Conservation (phyloP, 2,797 vertebrate genomes). For the Myotis vivesi region DNA sequence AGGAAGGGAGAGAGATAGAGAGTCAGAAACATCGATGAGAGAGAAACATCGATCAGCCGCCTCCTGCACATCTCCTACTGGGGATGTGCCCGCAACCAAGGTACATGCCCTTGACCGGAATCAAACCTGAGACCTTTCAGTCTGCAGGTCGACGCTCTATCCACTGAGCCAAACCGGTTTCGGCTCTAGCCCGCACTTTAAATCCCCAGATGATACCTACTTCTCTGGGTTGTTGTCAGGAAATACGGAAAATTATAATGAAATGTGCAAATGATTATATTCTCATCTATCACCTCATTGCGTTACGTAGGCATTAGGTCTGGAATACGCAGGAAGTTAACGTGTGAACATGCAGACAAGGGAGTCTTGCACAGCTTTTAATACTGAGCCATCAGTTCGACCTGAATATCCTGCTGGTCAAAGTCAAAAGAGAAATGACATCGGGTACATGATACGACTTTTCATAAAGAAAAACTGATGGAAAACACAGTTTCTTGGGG, state of each 20-base stretch:
- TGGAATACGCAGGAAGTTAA: neutral
- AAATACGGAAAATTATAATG: neutral
- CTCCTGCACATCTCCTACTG: too few species aligned
- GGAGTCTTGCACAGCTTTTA: neutral
- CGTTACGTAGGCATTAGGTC: neutral
- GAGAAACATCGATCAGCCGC: too few species aligned
- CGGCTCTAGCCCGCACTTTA: neutral
- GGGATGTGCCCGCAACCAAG: too few species aligned
- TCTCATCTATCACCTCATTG: neutral
- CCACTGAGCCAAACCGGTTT: too few species aligned
- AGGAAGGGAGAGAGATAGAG: too few species aligned
- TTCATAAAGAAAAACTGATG: neutral
- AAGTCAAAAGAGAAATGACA: neutral
- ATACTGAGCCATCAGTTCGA: neutral
- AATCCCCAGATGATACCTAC: neutral
- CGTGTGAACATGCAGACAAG: neutral
- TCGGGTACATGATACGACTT: neutral
- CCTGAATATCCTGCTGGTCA: neutral
- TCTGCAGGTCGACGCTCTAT: too few species aligned
- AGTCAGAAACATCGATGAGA: too few species aligned
- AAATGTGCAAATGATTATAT: neutral
- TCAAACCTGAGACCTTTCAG: too few species aligned
- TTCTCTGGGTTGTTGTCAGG: neutral
- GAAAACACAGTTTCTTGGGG: neutral
- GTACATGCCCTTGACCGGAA: too few species aligned